These are phyloP conservation scores for Athrips mouffetella DNA, from an alignment of 2,888 invertebrate species.

Conservation along the genomic window DNA sequence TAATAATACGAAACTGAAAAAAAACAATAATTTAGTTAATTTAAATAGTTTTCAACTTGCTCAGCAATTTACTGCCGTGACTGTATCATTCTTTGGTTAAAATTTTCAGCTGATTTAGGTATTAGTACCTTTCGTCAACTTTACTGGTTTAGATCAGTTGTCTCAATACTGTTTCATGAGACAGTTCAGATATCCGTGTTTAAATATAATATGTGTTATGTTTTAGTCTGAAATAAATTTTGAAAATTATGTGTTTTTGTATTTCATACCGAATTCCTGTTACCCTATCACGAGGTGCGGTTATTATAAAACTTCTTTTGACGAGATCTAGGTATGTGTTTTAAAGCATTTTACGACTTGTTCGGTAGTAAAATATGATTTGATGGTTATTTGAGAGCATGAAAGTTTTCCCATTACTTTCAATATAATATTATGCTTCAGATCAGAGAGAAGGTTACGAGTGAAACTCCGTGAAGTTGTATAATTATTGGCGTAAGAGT, in stretches of 20 bases:
- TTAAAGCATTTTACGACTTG: not conserved
- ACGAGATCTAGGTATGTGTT: not conserved
- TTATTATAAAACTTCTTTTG: not conserved
- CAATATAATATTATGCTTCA: too few relatives aligned
- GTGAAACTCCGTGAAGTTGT: not conserved
- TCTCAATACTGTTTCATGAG: too few relatives aligned
- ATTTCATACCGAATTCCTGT: not conserved
- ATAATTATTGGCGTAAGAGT: too few relatives aligned
- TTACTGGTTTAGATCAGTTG: too few relatives aligned
- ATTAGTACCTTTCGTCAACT: too few relatives aligned
- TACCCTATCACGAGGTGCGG: not conserved
- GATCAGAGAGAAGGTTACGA: too few relatives aligned
- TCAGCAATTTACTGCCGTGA: too few relatives aligned
- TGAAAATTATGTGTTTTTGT: slow-evolving; percentile 11
- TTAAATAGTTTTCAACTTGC: too few relatives aligned
- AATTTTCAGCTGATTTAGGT: too few relatives aligned
- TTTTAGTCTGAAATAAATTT: slow-evolving; percentile 28
- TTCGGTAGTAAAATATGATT: slow-evolving; percentile 3
- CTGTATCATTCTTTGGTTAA: too few relatives aligned
- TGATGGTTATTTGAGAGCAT: not conserved
- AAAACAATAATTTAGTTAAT: too few relatives aligned
- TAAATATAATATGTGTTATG: not conserved
- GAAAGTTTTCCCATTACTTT: not conserved
- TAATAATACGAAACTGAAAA: too few relatives aligned
- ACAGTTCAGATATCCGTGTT: not conserved